Evolutionary conservation across 2,888 invertebrate genomes (phyloP).

Genomic region (Lochmaea crataegi): DNA sequence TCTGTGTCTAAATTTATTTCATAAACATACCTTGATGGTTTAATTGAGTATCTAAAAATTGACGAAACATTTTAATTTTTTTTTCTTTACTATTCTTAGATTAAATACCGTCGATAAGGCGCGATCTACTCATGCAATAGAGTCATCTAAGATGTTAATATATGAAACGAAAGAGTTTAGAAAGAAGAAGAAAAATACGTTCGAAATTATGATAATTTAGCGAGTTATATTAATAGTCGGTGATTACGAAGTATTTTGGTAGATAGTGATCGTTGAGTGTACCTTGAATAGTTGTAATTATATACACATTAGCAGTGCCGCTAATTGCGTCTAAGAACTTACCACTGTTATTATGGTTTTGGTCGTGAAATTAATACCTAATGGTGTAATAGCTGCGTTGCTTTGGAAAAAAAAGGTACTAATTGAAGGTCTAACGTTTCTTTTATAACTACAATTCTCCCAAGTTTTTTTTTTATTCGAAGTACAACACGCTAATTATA

Average conservation of each 20-base stretch:
- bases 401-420: conserved; percentile 53
- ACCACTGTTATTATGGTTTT: conserved; percentile 62
- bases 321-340: conserved; percentile 63
- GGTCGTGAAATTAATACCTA: conserved; percentile 65
- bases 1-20: too few species aligned
- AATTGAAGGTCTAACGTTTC: conserved; percentile 38
- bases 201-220: conserved; percentile 9
- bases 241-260: conserved; percentile 57
- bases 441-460: too few species aligned
- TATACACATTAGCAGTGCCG: conserved; percentile 65
- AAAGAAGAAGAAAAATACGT: too few species aligned
- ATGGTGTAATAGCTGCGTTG: conserved; percentile 58
- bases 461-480: too few species aligned
- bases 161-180: conserved; percentile 15
- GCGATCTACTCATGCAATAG: too few species aligned
- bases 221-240: conserved; percentile 54
- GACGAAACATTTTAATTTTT: too few species aligned
- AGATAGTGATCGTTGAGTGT: conserved; percentile 61
- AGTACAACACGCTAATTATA: too few species aligned
- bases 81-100: too few species aligned
- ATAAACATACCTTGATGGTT: too few species aligned
- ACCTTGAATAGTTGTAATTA: conserved; percentile 64
- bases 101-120: too few species aligned
- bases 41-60: too few species aligned
- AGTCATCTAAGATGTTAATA: too few species aligned